phyloP scores from a whole-genome alignment of 1,140 invertebrate genomes.

The Gonioctena quinquepunctata region DNA sequence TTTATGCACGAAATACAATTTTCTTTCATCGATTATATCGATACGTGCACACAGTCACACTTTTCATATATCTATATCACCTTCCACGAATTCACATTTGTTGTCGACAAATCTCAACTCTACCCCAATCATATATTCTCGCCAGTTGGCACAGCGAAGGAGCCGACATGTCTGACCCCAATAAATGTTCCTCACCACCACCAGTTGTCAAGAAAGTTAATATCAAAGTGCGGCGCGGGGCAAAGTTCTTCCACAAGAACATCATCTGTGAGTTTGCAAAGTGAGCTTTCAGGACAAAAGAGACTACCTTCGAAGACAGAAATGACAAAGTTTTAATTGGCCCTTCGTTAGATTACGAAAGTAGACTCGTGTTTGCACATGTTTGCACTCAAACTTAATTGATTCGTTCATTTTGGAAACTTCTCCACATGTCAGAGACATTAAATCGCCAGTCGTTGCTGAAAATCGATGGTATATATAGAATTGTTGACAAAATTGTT shows the following conservation, averaged over 20 bases:
- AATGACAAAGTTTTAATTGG: not conserved
- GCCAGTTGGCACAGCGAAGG: not conserved
- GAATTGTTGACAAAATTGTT: no score
- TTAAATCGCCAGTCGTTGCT: not conserved
- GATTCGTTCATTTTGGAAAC: no score
- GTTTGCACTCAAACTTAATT: not conserved
- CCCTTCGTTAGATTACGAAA: not conserved
- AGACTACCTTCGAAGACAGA: not conserved
- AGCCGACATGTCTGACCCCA: not conserved
- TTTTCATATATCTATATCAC: no score
- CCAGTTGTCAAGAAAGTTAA: not conserved
- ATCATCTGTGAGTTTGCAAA: not conserved
- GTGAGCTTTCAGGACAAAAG: not conserved
- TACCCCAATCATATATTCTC: not conserved
- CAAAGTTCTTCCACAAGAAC: not conserved
- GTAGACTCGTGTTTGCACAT: not conserved
- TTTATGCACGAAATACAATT: no score
- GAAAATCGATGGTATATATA: not conserved
- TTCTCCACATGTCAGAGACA: not conserved
- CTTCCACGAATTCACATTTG: not conserved
- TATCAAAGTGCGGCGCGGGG: not conserved
- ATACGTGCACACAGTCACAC: no score
- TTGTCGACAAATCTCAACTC: not conserved
- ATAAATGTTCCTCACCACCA: not conserved
- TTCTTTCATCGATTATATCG: no score